Evolutionary conservation across 2,797 vertebrate species (phyloP), one percentile per base, ranked within the genome.

Genomic region (Labroides dimidiatus): DNA sequence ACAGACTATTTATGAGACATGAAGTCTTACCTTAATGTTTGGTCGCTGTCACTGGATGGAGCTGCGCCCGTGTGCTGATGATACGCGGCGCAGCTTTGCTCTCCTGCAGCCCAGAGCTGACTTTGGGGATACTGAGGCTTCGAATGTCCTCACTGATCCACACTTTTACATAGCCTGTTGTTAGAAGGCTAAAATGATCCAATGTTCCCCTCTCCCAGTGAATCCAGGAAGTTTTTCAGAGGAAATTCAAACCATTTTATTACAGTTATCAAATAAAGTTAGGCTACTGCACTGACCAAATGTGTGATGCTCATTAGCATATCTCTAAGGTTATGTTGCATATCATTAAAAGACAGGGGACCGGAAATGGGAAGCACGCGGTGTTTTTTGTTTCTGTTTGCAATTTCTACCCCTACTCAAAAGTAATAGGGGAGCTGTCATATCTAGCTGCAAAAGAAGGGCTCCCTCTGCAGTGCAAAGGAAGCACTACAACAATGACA

Each of bases 391-490:
- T 39, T 11, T 13, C 37, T 13, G 10, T 13, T 14, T 39, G 12
- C 37, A 39, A 4, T 14, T 39, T 12, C 37, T 14, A 39, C 13
- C 37, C 37, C 13, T 12, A 36, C 8, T 9, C 8, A 36, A 1
- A 39, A 39, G 1, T 41, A 39, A 70, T 70, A 4, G 33, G n/a
- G 23, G 15, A 10, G 19, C 4, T 15, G 21, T 54, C 4, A 19
- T 23, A n/a, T 56, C 3, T 64, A 58, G 33, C 21, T 52, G 54
- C 44, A 51, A 44, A 58, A 43, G 42, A 77, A 82, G 51, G 64
- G 80, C 36, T 69, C 84, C 85, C 74, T 68, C 88, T 90, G 72
- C 78, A 72, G 86, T 80, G 59, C 44, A 50, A 33, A 19, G 56
- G 58, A 87, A 74, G 41, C 49, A 36, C 56, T 53, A 36, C 12